Evolutionary conservation across 2,888 invertebrate species (phyloP).

Genomic region (Halictus quadricinctus): DNA sequence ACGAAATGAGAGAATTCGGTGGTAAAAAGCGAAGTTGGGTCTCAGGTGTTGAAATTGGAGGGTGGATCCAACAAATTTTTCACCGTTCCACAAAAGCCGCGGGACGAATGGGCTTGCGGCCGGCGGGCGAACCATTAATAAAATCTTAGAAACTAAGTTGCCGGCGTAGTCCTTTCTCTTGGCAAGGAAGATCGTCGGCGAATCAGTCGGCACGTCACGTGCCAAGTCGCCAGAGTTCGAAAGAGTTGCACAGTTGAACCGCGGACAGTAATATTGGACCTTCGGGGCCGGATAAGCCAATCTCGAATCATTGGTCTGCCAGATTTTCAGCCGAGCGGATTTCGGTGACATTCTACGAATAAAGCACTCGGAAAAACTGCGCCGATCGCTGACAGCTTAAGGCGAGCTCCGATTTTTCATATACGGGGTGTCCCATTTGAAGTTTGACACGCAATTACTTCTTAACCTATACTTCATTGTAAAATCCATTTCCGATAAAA

Average conservation of each 20-base stretch:
- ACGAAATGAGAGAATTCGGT: neutral
- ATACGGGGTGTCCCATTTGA: no score
- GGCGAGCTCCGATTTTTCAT: neutral
- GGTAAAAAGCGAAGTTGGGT: neutral
- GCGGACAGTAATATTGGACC: slow-evolving; percentile 12
- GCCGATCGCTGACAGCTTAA: neutral
- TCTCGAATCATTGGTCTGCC: slow-evolving; percentile 15
- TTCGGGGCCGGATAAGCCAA: slow-evolving; percentile 10
- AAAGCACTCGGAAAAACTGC: neutral
- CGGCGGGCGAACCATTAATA: neutral
- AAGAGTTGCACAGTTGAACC: slow-evolving; percentile 9
- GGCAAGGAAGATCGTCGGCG: slow-evolving; percentile 1
- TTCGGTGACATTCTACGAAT: slow-evolving; percentile 4
- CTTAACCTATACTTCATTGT: no score
- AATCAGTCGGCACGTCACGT: slow-evolving; percentile 13
- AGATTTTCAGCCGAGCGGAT: slow-evolving; percentile 7
- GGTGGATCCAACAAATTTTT: slow-evolving; percentile 7
- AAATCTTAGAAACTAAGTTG: slow-evolving; percentile 7
- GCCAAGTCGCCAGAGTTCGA: slow-evolving; percentile 1
- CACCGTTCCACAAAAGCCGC: neutral
- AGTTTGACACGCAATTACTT: no score
- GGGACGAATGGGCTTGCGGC: neutral
- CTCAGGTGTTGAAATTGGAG: neutral
- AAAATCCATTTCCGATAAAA: no score
- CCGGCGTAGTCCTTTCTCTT: slow-evolving; percentile 6